Evolutionary conservation across 1,140 invertebrate species (phyloP), one percentile per base, ranked within the genome.

Genomic region (Myzus persicae): DNA sequence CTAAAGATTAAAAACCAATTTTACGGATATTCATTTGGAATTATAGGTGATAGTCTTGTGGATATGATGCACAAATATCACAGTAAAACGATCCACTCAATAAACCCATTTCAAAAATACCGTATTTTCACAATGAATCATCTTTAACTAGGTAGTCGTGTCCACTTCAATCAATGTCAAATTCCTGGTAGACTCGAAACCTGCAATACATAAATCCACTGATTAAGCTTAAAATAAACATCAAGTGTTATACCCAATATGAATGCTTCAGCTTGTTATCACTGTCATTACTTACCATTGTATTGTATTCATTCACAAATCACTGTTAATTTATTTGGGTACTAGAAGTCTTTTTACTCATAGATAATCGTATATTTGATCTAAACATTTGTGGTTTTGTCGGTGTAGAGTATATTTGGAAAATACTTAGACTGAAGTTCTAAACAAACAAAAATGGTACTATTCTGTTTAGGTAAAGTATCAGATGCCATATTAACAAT

Each of bases 151-250:
- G n/a, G n/a, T n/a, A 76, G 59, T 76, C 59, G 4, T 2, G 31
- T 76, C 59, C 59, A 76, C 59, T 76, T 76, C 59, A 76, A 76
- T n/a, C 59, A n/a, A 76, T 36, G 59, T n/a, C n/a, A 76, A 76
- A 18, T 36, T 76, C 31, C 31, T 1, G 14, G 59, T n/a, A 76
- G n/a, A 76, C 59, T 76, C 59, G 36, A 76, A 76, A n/a, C 59
- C 59, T 18, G 31, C 59, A 76, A 14, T 18, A 18, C 14, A 76
- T 76, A 76, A 76, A 76, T 76, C 31, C 59, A n/a, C 59, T 5
- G 14, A 76, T 76, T 76, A 76, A 31, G 59, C 14, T n/a, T 76
- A 20, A 67, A 67, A 67, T n/a, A 67, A 76, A 76, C 31, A 76
- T n/a, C 59, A 76, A 76, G 59, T 76, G 14, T n/a, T 76, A n/a